phyloP scores from a whole-genome alignment of 2,113 vertebrate species.

The Calidris pygmaea region DNA sequence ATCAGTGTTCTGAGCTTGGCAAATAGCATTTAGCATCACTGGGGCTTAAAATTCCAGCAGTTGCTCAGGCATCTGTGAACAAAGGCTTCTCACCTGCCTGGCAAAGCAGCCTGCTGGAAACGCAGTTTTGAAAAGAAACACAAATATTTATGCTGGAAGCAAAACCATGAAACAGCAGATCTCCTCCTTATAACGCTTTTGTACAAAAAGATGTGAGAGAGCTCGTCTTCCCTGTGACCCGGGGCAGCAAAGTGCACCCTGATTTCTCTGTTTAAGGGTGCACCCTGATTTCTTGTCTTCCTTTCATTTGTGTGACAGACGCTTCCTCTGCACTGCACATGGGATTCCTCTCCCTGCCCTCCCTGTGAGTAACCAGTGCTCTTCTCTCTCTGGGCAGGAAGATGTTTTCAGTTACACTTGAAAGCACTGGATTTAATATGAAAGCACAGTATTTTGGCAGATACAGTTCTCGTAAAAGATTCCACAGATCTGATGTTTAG shows the following conservation, averaged over 20 bases:
- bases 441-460: background rate
- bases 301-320: background rate
- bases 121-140: background rate
- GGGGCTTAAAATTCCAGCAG: background rate
- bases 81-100: background rate
- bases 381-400: background rate
- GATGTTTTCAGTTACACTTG: background rate
- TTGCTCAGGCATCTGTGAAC: background rate
- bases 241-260: background rate
- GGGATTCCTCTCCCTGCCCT: background rate
- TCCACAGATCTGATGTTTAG: background rate
- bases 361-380: background rate
- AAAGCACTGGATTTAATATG: background rate
- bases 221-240: background rate
- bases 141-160: background rate
- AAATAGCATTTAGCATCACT: background rate
- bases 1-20: background rate
- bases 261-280: background rate
- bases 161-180: background rate
- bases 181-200: background rate
- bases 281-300: background rate
- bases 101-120: background rate
- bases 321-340: background rate
- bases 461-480: accelerated
- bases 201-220: background rate